Conservation (phyloP, 2,888 invertebrate genomes). For the Halocaridina rubra region DNA sequence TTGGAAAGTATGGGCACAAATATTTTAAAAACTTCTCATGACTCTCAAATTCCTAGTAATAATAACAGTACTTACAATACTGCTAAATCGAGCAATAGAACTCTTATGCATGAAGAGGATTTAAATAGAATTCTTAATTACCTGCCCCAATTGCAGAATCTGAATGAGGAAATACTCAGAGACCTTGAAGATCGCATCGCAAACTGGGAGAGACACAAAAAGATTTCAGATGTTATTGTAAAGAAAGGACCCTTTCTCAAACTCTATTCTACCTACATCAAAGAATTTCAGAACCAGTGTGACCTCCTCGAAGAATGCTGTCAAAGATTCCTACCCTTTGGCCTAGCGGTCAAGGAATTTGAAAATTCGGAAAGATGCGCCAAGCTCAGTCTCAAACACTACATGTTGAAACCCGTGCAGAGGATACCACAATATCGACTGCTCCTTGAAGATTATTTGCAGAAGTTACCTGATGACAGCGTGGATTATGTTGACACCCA, state of each 20-base stretch:
- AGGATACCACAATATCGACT: conserved; percentile 77
- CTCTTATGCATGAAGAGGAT: conserved; percentile 68
- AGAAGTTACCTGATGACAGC: conserved; percentile 70
- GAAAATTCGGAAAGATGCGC: conserved; percentile 69
- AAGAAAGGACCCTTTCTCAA: conserved; percentile 75
- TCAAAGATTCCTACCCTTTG: conserved; percentile 71
- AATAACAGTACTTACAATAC: conserved; percentile 25
- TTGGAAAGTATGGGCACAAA: conserved; percentile 9
- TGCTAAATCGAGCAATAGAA: background rate
- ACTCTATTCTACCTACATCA: conserved; percentile 73
- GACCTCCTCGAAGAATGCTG: conserved; percentile 71
- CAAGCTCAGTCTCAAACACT: conserved; percentile 74
- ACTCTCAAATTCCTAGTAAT: background rate
- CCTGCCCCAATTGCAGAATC: conserved; percentile 71
- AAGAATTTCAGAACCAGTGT: conserved; percentile 72
- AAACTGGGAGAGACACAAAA: conserved; percentile 70
- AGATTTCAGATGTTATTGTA: conserved; percentile 73
- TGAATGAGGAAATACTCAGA: conserved; percentile 72
- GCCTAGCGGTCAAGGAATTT: conserved; percentile 71
- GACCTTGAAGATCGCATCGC: conserved; percentile 71
- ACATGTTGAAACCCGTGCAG: conserved; percentile 78
- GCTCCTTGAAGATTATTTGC: conserved; percentile 74
- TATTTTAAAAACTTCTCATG: conserved; percentile 50
- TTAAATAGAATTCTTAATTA: conserved; percentile 71
- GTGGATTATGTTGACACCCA: conserved; percentile 74